phyloP scores from a whole-genome alignment of 2,113 vertebrate genomes.

The Crotalus tigris region DNA sequence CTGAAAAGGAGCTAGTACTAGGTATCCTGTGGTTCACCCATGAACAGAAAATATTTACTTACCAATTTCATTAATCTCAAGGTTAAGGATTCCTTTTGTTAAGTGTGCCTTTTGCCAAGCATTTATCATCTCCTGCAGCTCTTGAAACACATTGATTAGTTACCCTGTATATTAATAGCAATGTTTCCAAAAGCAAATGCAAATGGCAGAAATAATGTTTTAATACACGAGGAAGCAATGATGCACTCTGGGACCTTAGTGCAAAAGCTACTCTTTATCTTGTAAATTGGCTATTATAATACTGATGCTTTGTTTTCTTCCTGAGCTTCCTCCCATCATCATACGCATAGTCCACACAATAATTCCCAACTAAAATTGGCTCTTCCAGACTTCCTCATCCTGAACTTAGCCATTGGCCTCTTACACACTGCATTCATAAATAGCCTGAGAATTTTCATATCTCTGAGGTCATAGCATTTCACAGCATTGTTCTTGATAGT shows the following conservation, averaged over 20 bases:
- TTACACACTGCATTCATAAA: slow-evolving; percentile 67
- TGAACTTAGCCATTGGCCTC: slow-evolving; percentile 48
- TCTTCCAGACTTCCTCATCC: slow-evolving; percentile 69
- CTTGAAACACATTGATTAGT: not conserved
- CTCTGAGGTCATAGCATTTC: slow-evolving; percentile 74
- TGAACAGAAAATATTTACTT: not conserved
- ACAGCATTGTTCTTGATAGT: slow-evolving; percentile 73
- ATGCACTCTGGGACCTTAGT: not conserved
- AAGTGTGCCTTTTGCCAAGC: not conserved
- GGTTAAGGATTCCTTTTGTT: not conserved
- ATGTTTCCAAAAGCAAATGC: slow-evolving; percentile 2
- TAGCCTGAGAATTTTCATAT: slow-evolving; percentile 61
- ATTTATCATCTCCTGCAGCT: not conserved
- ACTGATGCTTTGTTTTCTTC: slow-evolving; percentile 42
- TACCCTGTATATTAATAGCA: not conserved
- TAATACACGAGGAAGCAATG: not conserved
- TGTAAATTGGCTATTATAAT: slow-evolving; percentile 35
- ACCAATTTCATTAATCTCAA: not conserved
- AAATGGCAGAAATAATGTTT: not conserved
- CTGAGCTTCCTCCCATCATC: slow-evolving; percentile 43
- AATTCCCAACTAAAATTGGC: slow-evolving; percentile 52
- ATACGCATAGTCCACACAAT: slow-evolving; percentile 54
- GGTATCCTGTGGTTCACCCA: not conserved
- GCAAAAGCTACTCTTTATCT: not conserved
- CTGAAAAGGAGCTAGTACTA: not conserved